phyloP scores from a whole-genome alignment of 2,888 invertebrate species.

The Agrochola lota region DNA sequence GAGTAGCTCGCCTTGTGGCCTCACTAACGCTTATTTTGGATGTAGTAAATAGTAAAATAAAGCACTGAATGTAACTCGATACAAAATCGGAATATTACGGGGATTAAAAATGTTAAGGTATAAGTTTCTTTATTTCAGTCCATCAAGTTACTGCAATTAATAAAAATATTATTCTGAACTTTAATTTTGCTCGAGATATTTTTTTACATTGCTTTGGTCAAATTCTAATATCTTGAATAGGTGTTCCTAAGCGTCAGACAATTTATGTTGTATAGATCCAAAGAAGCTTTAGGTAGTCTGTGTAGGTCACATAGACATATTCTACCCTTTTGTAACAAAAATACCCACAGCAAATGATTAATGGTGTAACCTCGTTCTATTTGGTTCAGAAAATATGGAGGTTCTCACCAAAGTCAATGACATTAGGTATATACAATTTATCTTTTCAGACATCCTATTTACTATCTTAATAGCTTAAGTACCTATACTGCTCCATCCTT shows the following conservation, averaged over 20 bases:
- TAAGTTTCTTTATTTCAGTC: background rate
- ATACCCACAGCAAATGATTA: constrained; percentile 43
- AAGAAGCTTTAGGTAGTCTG: constrained; percentile 13
- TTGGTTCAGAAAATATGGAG: constrained; percentile 34
- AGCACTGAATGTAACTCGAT: constrained; percentile 8
- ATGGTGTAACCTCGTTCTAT: constrained; percentile 37
- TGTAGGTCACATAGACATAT: constrained; percentile 34
- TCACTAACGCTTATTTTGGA: constrained; percentile 29
- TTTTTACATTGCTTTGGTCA: background rate
- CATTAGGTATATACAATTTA: constrained; percentile 23
- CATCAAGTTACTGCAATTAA: background rate
- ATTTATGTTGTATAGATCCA: constrained; percentile 7
- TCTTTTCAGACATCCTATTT: constrained; percentile 23
- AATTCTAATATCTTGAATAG: constrained; percentile 12
- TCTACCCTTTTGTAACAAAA: constrained; percentile 34
- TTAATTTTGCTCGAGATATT: background rate
- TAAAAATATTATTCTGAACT: background rate
- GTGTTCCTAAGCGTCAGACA: background rate
- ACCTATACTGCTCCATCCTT: background rate
- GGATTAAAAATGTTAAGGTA: background rate
- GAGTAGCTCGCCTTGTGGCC: constrained; percentile 36
- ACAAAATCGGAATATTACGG: background rate
- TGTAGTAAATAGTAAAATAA: constrained; percentile 40
- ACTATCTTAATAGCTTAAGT: constrained; percentile 3
- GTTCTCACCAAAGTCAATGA: constrained; percentile 26